Conservation (phyloP, 1,140 invertebrate genomes). For the Drosophila melanogaster region DNA sequence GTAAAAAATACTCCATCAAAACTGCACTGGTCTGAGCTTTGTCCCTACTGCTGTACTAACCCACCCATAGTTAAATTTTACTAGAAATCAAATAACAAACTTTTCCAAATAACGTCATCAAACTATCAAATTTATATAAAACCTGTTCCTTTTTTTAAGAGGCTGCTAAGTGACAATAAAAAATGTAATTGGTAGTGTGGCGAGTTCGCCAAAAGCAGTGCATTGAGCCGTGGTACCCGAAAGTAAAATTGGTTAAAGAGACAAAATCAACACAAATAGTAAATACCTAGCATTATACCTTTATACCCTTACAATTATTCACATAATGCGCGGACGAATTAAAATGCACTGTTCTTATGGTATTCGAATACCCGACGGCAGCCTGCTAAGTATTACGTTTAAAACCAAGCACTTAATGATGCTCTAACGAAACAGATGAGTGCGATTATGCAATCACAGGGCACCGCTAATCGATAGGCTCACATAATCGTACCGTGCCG, state of each 20-base stretch:
- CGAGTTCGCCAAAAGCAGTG: constrained; percentile 13
- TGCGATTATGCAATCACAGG: constrained; percentile 48
- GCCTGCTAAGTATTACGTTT: constrained; percentile 48
- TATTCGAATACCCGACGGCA: background rate
- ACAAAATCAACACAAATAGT: constrained; percentile 14
- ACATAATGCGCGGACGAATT: too few relatives aligned
- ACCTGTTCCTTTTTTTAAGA: constrained; percentile 42
- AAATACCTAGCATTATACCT: background rate
- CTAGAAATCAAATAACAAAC: constrained; percentile 44
- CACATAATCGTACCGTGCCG: background rate
- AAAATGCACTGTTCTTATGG: too few relatives aligned
- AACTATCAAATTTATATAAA: constrained; percentile 43
- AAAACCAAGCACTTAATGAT: constrained; percentile 50
- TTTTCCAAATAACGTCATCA: constrained; percentile 52
- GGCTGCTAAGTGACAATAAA: constrained; percentile 33
- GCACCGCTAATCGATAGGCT: constrained; percentile 58
- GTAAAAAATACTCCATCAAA: background rate
- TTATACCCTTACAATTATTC: too few relatives aligned
- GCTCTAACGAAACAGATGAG: constrained; percentile 38
- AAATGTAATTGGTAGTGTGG: constrained; percentile 10
- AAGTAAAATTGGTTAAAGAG: constrained; percentile 18
- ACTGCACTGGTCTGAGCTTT: constrained; percentile 2
- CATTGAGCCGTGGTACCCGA: constrained; percentile 16
- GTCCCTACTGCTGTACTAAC: constrained; percentile 14
- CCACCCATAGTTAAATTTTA: constrained; percentile 30